Conservation (phyloP, 2,888 invertebrate species). For the Crematogaster levior region DNA sequence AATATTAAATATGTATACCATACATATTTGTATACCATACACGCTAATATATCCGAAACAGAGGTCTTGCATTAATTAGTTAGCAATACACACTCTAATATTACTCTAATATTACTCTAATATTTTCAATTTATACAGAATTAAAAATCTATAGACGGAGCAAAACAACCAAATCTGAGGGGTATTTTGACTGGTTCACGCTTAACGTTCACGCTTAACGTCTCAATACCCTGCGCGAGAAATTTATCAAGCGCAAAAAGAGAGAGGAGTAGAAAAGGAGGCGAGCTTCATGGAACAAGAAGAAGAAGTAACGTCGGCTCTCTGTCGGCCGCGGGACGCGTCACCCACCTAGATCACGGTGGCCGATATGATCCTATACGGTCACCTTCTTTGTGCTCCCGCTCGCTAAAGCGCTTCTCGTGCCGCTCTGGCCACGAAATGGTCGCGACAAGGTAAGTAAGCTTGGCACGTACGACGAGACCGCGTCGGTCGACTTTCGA, state of each 20-base stretch:
- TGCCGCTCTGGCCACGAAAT: constrained; percentile 32
- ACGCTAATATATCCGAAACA: no score
- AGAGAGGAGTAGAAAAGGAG: constrained; percentile 39
- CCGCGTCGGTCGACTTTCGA: constrained; percentile 66
- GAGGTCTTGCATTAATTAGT: no score
- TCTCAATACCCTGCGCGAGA: background rate
- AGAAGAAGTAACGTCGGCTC: constrained; percentile 53
- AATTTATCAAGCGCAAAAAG: background rate
- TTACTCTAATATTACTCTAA: no score
- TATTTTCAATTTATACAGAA: background rate
- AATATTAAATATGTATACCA: no score
- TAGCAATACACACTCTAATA: no score
- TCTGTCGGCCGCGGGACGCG: constrained; percentile 59
- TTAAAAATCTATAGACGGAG: background rate
- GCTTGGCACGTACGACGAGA: constrained; percentile 70
- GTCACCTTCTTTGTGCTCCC: constrained; percentile 64
- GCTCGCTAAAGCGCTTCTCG: constrained; percentile 36
- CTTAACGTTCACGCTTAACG: background rate
- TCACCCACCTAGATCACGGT: constrained; percentile 79
- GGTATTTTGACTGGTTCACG: no score
- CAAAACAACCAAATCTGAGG: background rate
- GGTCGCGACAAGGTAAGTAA: constrained; percentile 62
- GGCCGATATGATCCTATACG: constrained; percentile 75
- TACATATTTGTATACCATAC: no score
- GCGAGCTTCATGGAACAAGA: constrained; percentile 37